A percentile compares a stretch with the other conserved stretches of the same genome.
These are phyloP conservation scores for Arizona elegans DNA, from an alignment of 2,113 vertebrate genomes.

Conservation along the genomic window DNA sequence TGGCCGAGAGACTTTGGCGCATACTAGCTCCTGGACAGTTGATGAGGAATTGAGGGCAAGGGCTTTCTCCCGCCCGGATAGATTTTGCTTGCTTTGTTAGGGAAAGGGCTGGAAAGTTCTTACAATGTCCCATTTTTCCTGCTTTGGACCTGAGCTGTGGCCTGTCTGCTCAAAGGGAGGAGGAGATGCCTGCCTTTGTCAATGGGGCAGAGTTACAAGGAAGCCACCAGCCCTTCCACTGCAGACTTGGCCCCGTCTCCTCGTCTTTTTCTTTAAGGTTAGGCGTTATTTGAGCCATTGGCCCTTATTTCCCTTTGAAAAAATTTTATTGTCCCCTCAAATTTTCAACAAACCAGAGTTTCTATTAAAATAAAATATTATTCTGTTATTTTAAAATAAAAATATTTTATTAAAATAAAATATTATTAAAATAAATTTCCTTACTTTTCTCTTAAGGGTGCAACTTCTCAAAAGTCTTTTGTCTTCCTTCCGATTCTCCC, in stretches of 20 bases:
- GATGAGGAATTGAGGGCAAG: neutral
- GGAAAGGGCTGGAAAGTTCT: neutral
- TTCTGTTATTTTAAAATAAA: too few relatives aligned
- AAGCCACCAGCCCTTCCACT: neutral
- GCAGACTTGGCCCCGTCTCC: neutral
- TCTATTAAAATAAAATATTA: neutral
- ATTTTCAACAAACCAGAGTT: neutral
- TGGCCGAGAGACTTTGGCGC: neutral
- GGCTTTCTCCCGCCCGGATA: neutral
- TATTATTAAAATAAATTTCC: neutral
- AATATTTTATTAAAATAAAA: too few relatives aligned
- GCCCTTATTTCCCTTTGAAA: neutral
- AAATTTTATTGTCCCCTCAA: neutral
- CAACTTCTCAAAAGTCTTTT: neutral
- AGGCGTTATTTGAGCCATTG: neutral
- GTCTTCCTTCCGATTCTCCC: neutral
- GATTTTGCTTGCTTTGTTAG: neutral
- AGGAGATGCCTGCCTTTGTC: neutral
- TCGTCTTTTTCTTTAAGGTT: neutral
- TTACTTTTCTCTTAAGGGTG: neutral
- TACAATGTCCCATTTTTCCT: neutral
- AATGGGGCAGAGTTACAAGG: neutral
- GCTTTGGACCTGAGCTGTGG: neutral
- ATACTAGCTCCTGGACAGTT: neutral
- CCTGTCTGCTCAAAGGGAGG: neutral